Evolutionary conservation across 2,888 invertebrate genomes (phyloP), one percentile per base, ranked within the genome.

Genomic region (Orthosia incerta): DNA sequence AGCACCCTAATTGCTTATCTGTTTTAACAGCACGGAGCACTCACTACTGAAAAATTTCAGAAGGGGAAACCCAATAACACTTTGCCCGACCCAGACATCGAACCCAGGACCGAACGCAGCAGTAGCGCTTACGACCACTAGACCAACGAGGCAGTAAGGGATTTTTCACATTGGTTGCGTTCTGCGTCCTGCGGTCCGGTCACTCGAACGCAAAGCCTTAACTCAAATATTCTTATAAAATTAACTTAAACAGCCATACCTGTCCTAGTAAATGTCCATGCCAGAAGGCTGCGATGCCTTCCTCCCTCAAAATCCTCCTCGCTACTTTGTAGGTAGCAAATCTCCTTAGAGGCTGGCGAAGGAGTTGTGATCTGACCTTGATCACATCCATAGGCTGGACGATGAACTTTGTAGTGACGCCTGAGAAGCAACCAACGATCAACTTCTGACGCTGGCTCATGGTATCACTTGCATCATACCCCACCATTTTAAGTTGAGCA

Each of bases 251-350:
- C 9, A 39, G 12, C 15, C 48, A 55, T 39, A 98, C 96, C 95
- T 99, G 99, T 1, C 99, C 99, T 15, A 99, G 98, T 80, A 98
- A 96, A 92, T 99, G 99, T 0, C 99, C 99, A 89, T 99, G 99
- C 99, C 99, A 99, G 80, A 99, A 97, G 0, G 99, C 99, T 2
- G 90, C 89, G 0, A 98, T 4, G 0, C 99, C 98, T 97, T 99
- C 99, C 89, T 99, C 99, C 64, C 92, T 95, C 0, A 97, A 91
- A 71, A 99, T 99, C 50, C 97, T 94, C 18, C 89, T 91, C 0
- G 97, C 92, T 0, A 98, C 98, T 89, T 98, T 98, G 39, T 98
- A 93, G 65, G 90, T 26, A 0, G 86, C 23, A 13, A 26, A 63
- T 0, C 0, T 53, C 0, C 2, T 11, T 18, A 64, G 68, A 0